These are phyloP conservation scores for Ispidina picta DNA, from an alignment of 2,797 vertebrate genomes.

Conservation along the genomic window DNA sequence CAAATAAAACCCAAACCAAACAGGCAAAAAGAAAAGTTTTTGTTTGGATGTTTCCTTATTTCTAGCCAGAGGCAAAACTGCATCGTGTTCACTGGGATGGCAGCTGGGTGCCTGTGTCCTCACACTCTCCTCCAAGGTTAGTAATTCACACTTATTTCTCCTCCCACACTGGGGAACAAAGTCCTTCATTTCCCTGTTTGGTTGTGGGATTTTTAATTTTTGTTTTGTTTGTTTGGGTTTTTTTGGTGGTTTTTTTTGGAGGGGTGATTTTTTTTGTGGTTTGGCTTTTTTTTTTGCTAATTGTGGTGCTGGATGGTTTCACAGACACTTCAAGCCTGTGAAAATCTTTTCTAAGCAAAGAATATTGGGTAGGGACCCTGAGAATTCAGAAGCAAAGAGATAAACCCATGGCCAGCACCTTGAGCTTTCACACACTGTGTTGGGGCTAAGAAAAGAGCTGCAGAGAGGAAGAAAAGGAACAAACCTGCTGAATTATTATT, in stretches of 20 bases:
- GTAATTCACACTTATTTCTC: not conserved
- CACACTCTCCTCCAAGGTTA: not conserved
- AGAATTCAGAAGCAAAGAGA: not conserved
- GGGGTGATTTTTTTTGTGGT: too few relatives aligned
- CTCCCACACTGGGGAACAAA: not conserved
- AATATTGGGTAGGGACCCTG: not conserved
- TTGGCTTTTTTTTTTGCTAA: not conserved
- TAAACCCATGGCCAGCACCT: not conserved
- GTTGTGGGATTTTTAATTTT: too few relatives aligned
- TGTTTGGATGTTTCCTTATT: conserved; percentile 36
- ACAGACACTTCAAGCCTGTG: not conserved
- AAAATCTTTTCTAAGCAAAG: not conserved
- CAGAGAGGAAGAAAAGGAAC: not conserved
- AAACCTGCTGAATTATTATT: not conserved
- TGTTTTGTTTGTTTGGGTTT: too few relatives aligned
- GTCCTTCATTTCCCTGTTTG: not conserved
- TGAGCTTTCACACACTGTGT: not conserved
- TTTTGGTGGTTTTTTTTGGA: not conserved
- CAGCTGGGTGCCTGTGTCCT: not conserved
- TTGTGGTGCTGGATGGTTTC: not conserved
- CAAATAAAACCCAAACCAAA: not conserved
- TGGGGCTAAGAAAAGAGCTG: not conserved
- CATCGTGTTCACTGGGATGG: not conserved
- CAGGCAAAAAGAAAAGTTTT: not conserved
- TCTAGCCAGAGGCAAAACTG: conserved; percentile 22